Evolutionary conservation across 2,888 invertebrate genomes (phyloP).

Genomic region (Globia sparganii): DNA sequence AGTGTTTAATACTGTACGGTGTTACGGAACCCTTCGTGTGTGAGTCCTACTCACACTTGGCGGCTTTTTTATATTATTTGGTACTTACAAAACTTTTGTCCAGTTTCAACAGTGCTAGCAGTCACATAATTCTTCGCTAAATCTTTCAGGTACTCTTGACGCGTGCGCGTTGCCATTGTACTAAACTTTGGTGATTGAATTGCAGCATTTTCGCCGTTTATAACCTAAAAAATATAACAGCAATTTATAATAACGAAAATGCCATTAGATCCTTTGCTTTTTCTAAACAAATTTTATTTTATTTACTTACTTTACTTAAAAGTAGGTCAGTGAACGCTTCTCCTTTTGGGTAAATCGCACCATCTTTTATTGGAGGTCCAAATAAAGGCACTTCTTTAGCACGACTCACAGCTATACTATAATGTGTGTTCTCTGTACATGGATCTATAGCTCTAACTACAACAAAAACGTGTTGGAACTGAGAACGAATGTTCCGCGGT

Average conservation of each 20-base stretch:
- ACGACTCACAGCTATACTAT: constrained; percentile 94
- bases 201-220: constrained; percentile 99
- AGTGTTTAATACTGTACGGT: no score
- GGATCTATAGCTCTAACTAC: constrained; percentile 97
- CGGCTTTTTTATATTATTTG: no score
- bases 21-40: no score
- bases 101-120: constrained; percentile 94
- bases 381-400: constrained; percentile 99
- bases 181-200: constrained; percentile 99
- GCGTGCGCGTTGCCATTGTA: constrained; percentile 98
- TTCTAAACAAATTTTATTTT: neutral
- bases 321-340: constrained; percentile 98
- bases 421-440: constrained; percentile 97
- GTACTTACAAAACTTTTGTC: constrained; percentile 94
- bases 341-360: constrained; percentile 96
- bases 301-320: constrained; percentile 93
- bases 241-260: neutral
- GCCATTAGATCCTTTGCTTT: neutral
- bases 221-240: constrained; percentile 89
- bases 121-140: constrained; percentile 96
- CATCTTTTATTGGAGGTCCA: constrained; percentile 98
- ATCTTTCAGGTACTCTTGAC: constrained; percentile 98
- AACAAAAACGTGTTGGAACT: constrained; percentile 99
- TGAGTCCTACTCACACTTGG: no score
- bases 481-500: constrained; percentile 97